phyloP scores from a whole-genome alignment of 2,888 invertebrate species.

The Neocrepidodera transversa region DNA sequence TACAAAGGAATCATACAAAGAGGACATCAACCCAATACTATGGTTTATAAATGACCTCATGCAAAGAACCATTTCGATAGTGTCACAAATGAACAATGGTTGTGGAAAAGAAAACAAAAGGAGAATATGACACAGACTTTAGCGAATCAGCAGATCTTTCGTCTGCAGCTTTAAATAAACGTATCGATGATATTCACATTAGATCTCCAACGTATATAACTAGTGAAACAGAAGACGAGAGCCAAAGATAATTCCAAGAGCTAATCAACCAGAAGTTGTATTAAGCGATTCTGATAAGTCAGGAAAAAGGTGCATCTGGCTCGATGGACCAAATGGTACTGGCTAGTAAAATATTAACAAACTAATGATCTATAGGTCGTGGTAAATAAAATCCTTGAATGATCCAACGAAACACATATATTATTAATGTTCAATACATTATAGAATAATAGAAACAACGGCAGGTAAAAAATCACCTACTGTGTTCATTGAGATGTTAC shows the following conservation, averaged over 20 bases:
- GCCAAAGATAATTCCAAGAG: constrained; percentile 84
- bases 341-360: too few relatives aligned
- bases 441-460: too few relatives aligned
- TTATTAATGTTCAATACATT: too few relatives aligned
- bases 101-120: constrained; percentile 81
- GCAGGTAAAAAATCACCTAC: too few relatives aligned
- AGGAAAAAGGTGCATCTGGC: too few relatives aligned
- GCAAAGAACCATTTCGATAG: constrained; percentile 99
- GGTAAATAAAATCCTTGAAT: too few relatives aligned
- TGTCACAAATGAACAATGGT: constrained; percentile 93
- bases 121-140: constrained; percentile 83
- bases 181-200: constrained; percentile 62
- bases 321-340: too few relatives aligned
- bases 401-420: too few relatives aligned
- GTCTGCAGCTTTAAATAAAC: constrained; percentile 69
- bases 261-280: constrained; percentile 91
- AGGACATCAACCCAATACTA: constrained; percentile 98
- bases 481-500: too few relatives aligned
- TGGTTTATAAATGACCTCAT: constrained; percentile 96
- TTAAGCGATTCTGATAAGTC: too few relatives aligned
- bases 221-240: constrained; percentile 81
- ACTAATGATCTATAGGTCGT: too few relatives aligned
- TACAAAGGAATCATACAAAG: constrained; percentile 78
- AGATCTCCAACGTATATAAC: constrained; percentile 72
- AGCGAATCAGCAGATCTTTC: constrained; percentile 87